These are phyloP conservation scores for Tauraco erythrolophus DNA, from an alignment of 2,113 vertebrate species.

Conservation along the genomic window DNA sequence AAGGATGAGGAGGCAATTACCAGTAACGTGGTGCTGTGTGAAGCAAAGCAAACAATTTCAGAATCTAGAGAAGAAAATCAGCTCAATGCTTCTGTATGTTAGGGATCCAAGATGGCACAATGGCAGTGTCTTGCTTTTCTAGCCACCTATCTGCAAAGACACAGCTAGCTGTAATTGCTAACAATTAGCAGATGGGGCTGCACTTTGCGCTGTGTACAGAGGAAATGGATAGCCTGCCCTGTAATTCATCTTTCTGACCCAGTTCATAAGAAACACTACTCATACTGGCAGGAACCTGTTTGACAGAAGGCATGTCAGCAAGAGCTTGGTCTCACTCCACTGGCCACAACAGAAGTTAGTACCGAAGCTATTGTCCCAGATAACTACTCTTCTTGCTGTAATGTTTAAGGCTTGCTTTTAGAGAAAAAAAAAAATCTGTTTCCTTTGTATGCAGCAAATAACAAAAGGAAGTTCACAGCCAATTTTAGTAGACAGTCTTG, in stretches of 20 bases:
- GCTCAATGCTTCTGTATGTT: fast-evolving
- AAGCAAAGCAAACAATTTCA: background rate
- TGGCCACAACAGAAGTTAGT: background rate
- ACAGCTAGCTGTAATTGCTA: background rate
- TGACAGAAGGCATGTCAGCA: slow-evolving; percentile 53
- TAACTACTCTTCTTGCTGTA: background rate
- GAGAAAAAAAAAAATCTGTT: background rate
- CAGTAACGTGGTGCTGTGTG: background rate
- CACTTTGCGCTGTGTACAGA: background rate
- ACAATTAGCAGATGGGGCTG: background rate
- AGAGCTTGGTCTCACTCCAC: slow-evolving; percentile 35
- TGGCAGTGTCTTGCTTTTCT: background rate
- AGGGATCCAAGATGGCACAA: background rate
- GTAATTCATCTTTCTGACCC: slow-evolving; percentile 25
- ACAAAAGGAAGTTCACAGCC: background rate
- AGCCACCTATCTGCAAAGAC: background rate
- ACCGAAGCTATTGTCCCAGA: background rate
- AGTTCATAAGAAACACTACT: background rate
- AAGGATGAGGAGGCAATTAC: background rate
- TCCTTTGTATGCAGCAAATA: background rate
- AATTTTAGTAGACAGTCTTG: background rate
- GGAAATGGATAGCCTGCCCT: background rate
- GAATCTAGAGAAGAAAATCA: background rate
- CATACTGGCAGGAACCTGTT: background rate
- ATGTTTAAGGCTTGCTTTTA: background rate